phyloP scores from a whole-genome alignment of 2,888 invertebrate genomes.

The Apamea sordens region DNA sequence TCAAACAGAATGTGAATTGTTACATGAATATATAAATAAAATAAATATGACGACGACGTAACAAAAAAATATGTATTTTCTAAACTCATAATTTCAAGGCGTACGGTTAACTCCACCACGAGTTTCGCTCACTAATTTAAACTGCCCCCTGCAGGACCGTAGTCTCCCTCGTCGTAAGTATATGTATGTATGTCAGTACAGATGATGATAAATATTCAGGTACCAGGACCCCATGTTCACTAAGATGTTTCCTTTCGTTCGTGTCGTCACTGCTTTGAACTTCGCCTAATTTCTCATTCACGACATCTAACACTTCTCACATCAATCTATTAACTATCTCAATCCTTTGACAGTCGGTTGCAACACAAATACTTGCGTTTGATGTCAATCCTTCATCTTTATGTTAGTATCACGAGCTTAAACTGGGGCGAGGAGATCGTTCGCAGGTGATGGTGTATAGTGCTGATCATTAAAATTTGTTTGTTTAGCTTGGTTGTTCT shows the following conservation, averaged over 20 bases:
- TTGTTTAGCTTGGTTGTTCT: conserved; percentile 16
- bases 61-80: background rate
- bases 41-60: too few relatives aligned
- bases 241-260: background rate
- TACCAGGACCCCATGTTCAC: background rate
- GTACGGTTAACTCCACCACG: background rate
- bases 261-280: conserved; percentile 14
- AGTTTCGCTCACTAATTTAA: background rate
- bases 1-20: too few relatives aligned
- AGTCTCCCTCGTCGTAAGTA: too few relatives aligned
- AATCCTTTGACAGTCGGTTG: conserved; percentile 22
- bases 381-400: conserved; percentile 68
- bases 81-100: background rate
- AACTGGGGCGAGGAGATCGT: conserved; percentile 59
- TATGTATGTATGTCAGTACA: background rate
- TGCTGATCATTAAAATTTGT: conserved; percentile 46
- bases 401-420: conserved; percentile 63
- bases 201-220: background rate
- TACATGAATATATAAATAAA: too few relatives aligned
- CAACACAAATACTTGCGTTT: conserved; percentile 43
- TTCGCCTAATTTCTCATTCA: conserved; percentile 39
- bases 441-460: conserved; percentile 26
- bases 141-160: background rate
- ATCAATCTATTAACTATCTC: conserved; percentile 20
- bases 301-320: conserved; percentile 15